Evolutionary conservation across 2,797 vertebrate genomes (phyloP).

Genomic region (Synanceia verrucosa): DNA sequence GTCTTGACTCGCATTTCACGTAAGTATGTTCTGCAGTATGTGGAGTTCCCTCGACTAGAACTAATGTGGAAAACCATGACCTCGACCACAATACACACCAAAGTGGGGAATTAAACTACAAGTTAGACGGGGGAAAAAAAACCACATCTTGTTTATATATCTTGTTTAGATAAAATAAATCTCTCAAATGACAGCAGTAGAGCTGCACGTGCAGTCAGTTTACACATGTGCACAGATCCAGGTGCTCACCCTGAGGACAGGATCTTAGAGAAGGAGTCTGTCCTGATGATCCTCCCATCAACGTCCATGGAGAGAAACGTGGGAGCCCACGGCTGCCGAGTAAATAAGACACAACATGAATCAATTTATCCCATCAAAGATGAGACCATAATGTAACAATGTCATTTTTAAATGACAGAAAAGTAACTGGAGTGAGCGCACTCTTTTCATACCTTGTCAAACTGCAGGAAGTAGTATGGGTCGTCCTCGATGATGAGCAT

Average conservation of each 20-base stretch:
- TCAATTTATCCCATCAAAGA: background rate
- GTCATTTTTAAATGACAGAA: background rate
- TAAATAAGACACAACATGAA: background rate
- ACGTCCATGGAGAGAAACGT: slow-evolving; percentile 87
- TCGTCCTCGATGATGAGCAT: slow-evolving; percentile 91
- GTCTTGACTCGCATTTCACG: no score
- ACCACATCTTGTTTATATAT: background rate
- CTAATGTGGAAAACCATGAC: background rate
- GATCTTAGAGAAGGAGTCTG: slow-evolving; percentile 88
- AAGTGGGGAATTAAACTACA: background rate
- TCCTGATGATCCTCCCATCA: slow-evolving; percentile 85
- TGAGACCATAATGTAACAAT: background rate
- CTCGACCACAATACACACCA: no score
- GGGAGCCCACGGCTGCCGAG: slow-evolving; percentile 80
- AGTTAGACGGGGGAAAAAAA: background rate
- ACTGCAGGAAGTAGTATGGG: slow-evolving; percentile 91
- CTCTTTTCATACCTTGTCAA: slow-evolving; percentile 81
- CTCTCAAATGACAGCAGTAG: background rate
- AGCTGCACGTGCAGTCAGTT: background rate
- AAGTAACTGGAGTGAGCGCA: background rate
- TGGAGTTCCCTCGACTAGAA: background rate
- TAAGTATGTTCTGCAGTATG: no score
- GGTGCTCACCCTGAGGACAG: slow-evolving; percentile 85
- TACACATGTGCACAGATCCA: background rate
- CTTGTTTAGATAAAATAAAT: background rate